Evolutionary conservation across 2,888 invertebrate species (phyloP).

Genomic region (Plagiodera versicolora): DNA sequence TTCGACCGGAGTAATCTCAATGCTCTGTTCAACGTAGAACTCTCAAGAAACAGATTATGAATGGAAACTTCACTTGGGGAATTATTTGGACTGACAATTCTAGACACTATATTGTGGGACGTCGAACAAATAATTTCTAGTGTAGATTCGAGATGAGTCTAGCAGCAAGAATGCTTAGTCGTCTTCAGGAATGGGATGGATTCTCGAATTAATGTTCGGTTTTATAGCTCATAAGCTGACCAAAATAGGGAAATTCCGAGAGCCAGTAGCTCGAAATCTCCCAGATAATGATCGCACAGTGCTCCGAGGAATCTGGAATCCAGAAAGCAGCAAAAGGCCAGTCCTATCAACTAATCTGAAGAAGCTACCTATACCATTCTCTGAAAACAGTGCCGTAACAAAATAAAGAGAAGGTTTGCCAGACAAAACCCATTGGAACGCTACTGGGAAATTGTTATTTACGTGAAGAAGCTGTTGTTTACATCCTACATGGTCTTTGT

Average conservation of each 20-base stretch:
- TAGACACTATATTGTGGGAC: too few species aligned
- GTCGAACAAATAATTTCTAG: too few species aligned
- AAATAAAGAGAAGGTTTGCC: too few species aligned
- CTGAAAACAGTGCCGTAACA: neutral
- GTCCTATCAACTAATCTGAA: slow-evolving; percentile 6
- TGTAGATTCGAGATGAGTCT: neutral
- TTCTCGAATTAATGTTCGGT: slow-evolving; percentile 7
- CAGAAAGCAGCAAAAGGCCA: slow-evolving; percentile 1
- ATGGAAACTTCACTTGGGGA: neutral
- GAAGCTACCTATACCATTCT: neutral
- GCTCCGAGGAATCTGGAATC: slow-evolving; percentile 11
- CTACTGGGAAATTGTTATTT: too few species aligned
- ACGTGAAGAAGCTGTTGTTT: neutral
- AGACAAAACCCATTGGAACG: too few species aligned
- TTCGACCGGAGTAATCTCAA: neutral
- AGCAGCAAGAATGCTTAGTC: slow-evolving; percentile 4
- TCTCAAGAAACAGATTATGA: neutral
- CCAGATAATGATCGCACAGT: slow-evolving; percentile 18
- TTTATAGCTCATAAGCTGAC: slow-evolving; percentile 13
- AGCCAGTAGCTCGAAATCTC: slow-evolving; percentile 9
- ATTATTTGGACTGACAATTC: too few species aligned
- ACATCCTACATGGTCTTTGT: neutral
- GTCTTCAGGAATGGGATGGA: neutral
- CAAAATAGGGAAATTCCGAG: slow-evolving; percentile 11
- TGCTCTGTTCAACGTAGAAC: neutral